Evolutionary conservation across 2,888 invertebrate species (phyloP).

Genomic region (Cantharis nigra): DNA sequence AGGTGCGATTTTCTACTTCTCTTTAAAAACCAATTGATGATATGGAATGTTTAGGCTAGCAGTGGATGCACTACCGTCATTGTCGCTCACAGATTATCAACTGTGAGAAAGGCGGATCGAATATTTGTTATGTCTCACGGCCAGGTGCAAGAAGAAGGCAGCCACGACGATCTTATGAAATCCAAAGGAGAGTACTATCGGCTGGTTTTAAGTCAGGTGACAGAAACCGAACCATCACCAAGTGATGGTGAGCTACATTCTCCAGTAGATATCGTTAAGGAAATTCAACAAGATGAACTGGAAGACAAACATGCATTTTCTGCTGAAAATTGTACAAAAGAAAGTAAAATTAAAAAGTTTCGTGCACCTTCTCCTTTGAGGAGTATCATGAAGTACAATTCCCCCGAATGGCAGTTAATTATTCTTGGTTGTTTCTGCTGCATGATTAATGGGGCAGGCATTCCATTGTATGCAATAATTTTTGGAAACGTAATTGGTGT

Average conservation of each 20-base stretch:
- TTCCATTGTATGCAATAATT: conserved; percentile 73
- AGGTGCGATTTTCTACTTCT: conserved; percentile 54
- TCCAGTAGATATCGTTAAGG: background rate
- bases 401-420: conserved; percentile 71
- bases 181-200: conserved; percentile 69
- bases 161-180: conserved; percentile 70
- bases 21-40: background rate
- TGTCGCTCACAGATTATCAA: conserved; percentile 77
- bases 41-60: conserved; percentile 60
- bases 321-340: background rate
- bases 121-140: conserved; percentile 76
- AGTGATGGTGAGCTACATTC: no score
- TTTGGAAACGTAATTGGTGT: conserved; percentile 73
- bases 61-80: conserved; percentile 78
- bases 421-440: conserved; percentile 66
- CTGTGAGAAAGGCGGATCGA: conserved; percentile 72
- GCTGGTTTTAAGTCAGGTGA: conserved; percentile 68
- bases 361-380: conserved; percentile 28
- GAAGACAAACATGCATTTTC: background rate
- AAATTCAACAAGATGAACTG: background rate
- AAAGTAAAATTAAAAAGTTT: background rate
- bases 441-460: conserved; percentile 68
- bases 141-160: conserved; percentile 70
- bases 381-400: conserved; percentile 64
- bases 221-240: conserved; percentile 14